Evolutionary conservation across 2,888 invertebrate genomes (phyloP).

Genomic region (Eilema sororculum): DNA sequence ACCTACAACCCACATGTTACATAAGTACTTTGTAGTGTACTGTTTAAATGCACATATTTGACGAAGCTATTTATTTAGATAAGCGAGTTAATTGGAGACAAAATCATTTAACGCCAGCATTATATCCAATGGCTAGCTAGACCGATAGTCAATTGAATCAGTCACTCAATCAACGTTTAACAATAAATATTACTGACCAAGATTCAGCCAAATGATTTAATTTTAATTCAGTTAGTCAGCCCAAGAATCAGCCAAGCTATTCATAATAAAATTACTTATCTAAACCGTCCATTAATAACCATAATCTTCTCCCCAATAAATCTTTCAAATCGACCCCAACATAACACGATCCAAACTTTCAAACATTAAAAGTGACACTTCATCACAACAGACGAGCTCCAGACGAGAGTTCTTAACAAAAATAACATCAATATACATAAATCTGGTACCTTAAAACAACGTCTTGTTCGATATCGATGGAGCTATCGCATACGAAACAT

Average conservation of each 20-base stretch:
- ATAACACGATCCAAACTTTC: constrained; percentile 13
- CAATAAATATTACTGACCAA: neutral
- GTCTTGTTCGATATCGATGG: constrained; percentile 18
- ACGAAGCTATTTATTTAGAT: neutral
- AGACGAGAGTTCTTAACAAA: constrained; percentile 13
- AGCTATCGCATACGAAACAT: constrained; percentile 24
- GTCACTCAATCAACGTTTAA: too few relatives aligned
- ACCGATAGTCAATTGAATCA: neutral
- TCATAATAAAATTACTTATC: neutral
- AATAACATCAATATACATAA: constrained; percentile 16
- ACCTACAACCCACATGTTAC: neutral
- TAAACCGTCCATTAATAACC: neutral
- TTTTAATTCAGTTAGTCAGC: neutral
- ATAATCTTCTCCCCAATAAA: constrained; percentile 6
- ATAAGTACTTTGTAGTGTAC: neutral
- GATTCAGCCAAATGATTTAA: neutral
- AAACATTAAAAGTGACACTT: constrained; percentile 14
- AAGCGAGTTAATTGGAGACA: neutral
- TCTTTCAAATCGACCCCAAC: constrained; percentile 12
- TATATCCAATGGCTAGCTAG: neutral
- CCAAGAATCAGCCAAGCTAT: neutral
- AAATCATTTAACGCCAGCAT: neutral
- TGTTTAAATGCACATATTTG: neutral
- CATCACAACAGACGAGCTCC: constrained; percentile 16
- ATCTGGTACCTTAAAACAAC: constrained; percentile 15